A percentile compares a stretch with the other conserved stretches of the same genome.
phyloP scores from a whole-genome alignment of 2,888 invertebrate species.

The Parnassius glacialis region DNA sequence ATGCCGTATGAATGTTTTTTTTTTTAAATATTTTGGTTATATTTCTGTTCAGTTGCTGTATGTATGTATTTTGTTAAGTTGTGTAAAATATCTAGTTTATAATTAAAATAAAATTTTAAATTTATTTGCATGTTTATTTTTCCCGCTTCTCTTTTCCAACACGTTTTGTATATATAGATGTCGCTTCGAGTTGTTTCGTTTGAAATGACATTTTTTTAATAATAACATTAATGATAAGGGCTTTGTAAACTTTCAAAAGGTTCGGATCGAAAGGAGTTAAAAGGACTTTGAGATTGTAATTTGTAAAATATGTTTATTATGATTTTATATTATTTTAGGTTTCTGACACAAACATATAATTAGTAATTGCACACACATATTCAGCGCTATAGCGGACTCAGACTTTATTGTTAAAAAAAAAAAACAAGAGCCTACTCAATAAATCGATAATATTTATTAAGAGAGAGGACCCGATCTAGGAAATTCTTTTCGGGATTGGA shows the following conservation, averaged over 20 bases:
- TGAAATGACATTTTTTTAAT: constrained; percentile 36
- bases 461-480: too few species aligned
- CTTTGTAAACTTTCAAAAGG: constrained; percentile 55
- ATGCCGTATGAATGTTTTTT: constrained; percentile 61
- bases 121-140: constrained; percentile 67
- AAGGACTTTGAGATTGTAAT: background rate
- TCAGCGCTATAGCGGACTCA: too few species aligned
- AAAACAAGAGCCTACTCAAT: too few species aligned
- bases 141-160: constrained; percentile 37
- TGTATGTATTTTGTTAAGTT: constrained; percentile 81
- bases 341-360: too few species aligned
- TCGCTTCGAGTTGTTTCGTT: constrained; percentile 39
- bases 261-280: constrained; percentile 18
- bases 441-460: too few species aligned
- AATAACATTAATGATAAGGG: constrained; percentile 37
- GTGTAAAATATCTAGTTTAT: constrained; percentile 80
- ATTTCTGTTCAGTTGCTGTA: constrained; percentile 74
- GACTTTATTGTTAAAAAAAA: too few species aligned
- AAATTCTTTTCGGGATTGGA: too few species aligned
- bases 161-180: constrained; percentile 44
- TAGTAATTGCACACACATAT: too few species aligned
- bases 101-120: constrained; percentile 72
- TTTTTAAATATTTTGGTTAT: constrained; percentile 61
- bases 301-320: too few species aligned
- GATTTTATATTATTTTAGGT: too few species aligned